A percentile compares a stretch with the other conserved stretches of the same genome.
phyloP scores from a whole-genome alignment of 2,797 vertebrate species.

The Pseudochirops cupreus region DNA sequence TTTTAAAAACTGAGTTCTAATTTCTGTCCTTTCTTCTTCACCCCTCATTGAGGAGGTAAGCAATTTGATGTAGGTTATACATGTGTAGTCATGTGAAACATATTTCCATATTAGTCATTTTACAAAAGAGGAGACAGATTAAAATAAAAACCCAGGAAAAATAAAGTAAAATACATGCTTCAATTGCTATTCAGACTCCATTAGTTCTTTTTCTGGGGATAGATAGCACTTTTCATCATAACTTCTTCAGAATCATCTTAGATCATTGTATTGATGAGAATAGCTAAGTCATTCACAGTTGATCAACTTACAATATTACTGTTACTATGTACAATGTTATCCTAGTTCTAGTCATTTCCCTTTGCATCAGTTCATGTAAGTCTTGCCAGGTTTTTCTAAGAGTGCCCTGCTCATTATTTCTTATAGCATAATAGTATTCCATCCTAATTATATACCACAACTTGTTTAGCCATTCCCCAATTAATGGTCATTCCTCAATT shows the following conservation, averaged over 20 bases:
- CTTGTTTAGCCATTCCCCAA: too few relatives aligned
- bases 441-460: neutral
- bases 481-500: neutral
- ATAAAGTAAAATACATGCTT: neutral
- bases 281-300: neutral
- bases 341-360: too few relatives aligned
- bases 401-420: too few relatives aligned
- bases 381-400: too few relatives aligned
- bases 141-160: neutral
- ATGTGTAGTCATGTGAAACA: neutral
- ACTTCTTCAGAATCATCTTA: neutral
- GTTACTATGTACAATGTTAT: too few relatives aligned
- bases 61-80: neutral
- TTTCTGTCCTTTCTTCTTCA: neutral
- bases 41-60: too few relatives aligned
- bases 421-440: too few relatives aligned
- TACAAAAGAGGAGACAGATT: neutral
- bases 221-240: neutral
- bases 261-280: neutral
- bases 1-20: neutral
- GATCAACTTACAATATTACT: neutral
- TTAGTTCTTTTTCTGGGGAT: neutral
- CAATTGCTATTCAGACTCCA: neutral
- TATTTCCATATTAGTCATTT: neutral
- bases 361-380: too few relatives aligned